Conservation (phyloP, 1,140 invertebrate genomes). For the Philotrypesis tridentata region DNA sequence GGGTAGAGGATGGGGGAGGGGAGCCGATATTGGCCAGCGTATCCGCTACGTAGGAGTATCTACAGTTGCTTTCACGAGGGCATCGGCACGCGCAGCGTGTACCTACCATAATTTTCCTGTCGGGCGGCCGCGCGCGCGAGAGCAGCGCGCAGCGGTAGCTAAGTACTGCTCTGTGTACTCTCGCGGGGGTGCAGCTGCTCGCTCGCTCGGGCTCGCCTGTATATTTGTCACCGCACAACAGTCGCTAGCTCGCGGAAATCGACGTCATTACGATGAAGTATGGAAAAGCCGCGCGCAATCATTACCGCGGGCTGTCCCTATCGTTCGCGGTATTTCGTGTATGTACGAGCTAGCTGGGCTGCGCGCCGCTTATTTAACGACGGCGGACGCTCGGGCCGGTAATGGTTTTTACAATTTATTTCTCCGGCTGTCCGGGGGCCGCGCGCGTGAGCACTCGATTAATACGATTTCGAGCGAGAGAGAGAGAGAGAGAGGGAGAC, state of each 20-base stretch:
- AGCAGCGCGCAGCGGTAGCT: background rate
- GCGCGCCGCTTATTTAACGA: slow-evolving; percentile 36
- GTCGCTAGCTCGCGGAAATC: slow-evolving; percentile 30
- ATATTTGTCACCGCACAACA: slow-evolving; percentile 31
- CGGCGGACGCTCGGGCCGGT: background rate
- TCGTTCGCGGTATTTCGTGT: background rate
- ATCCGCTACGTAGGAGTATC: no score
- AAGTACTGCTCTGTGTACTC: background rate
- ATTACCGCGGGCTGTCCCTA: slow-evolving; percentile 20
- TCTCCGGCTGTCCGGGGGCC: background rate
- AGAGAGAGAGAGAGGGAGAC: no score
- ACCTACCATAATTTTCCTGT: slow-evolving; percentile 28
- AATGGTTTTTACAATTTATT: slow-evolving; percentile 46
- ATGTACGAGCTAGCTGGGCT: no score
- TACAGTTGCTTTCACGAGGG: background rate
- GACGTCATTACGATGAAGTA: slow-evolving; percentile 46
- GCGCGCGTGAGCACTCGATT: slow-evolving; percentile 5
- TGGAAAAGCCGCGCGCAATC: slow-evolving; percentile 40
- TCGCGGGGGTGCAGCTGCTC: background rate
- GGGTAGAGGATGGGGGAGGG: no score
- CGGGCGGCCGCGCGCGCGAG: background rate
- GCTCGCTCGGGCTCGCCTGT: background rate
- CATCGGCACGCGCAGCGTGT: background rate
- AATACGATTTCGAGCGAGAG: slow-evolving; percentile 31
- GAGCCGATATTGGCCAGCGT: no score